These are phyloP conservation scores for Phortica okadai DNA, from an alignment of 2,888 invertebrate species.

Conservation along the genomic window DNA sequence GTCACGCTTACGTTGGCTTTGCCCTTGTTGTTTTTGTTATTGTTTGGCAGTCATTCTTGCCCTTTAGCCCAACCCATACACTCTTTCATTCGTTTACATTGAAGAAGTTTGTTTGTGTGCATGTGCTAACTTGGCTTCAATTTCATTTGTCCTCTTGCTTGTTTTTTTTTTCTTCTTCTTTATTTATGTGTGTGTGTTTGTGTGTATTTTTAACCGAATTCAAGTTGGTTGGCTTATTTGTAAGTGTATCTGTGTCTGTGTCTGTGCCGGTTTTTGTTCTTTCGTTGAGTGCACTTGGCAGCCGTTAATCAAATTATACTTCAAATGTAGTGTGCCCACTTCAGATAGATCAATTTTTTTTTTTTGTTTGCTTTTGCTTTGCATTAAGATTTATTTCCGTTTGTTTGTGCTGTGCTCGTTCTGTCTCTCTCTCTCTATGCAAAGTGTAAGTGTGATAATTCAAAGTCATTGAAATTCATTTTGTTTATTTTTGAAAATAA, in stretches of 20 bases:
- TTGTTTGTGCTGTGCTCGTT: not conserved
- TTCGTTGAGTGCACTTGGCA: conserved; percentile 30
- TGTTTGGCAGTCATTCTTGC: conserved; percentile 16
- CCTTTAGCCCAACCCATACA: conserved; percentile 7
- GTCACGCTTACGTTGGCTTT: not conserved
- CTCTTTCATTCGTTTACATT: not conserved
- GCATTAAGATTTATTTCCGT: conserved; percentile 23
- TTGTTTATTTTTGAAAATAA: no score
- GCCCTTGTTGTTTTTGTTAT: conserved; percentile 14
- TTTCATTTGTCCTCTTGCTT: not conserved
- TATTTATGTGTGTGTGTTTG: conserved; percentile 19
- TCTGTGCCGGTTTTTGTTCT: not conserved
- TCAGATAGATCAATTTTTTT: conserved; percentile 5
- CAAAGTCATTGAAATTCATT: no score
- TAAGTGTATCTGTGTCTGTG: conserved; percentile 10
- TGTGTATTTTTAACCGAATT: not conserved
- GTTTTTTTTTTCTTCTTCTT: not conserved
- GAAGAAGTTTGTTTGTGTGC: not conserved
- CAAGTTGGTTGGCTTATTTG: not conserved
- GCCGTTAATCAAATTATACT: conserved; percentile 34
- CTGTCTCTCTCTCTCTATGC: not conserved
- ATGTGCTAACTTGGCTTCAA: conserved; percentile 1
- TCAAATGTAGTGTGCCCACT: conserved; percentile 19
- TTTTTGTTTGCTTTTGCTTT: not conserved
- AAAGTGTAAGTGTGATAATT: not conserved